Evolutionary conservation across 2,797 vertebrate species (phyloP).

Genomic region (Tadarida brasiliensis): DNA sequence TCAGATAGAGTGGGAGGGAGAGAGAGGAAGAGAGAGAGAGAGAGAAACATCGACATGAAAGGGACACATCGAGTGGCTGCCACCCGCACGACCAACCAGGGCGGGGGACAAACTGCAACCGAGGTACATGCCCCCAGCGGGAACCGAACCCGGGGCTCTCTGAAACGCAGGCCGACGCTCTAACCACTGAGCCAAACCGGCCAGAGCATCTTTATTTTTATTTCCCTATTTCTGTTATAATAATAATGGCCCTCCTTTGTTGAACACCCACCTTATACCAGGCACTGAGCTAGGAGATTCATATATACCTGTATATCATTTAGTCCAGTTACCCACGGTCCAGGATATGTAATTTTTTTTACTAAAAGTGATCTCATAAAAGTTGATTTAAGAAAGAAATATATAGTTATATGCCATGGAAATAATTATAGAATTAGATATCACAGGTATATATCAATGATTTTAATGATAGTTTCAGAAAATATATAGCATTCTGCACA

Average conservation of each 20-base stretch:
- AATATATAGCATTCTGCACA: not conserved
- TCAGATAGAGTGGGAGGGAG: too few relatives aligned
- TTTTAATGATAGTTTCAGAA: constrained; percentile 52
- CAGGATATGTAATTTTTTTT: constrained; percentile 16
- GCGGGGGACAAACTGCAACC: too few relatives aligned
- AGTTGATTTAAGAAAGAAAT: constrained; percentile 45
- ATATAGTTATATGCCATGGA: not conserved
- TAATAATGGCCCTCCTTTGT: not conserved
- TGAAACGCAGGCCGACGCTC: too few relatives aligned
- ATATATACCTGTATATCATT: not conserved
- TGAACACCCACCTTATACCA: not conserved
- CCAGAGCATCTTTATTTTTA: constrained; percentile 54
- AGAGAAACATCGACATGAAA: too few relatives aligned
- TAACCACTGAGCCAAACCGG: too few relatives aligned
- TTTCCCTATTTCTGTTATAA: constrained; percentile 30
- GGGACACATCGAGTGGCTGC: too few relatives aligned
- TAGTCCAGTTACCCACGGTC: constrained; percentile 8
- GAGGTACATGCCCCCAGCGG: too few relatives aligned
- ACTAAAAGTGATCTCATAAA: constrained; percentile 2
- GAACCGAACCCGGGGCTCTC: too few relatives aligned
- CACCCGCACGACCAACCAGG: too few relatives aligned
- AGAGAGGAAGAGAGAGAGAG: too few relatives aligned
- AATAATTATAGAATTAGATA: constrained; percentile 44
- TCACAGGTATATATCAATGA: not conserved
- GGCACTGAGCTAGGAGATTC: not conserved